Conservation (phyloP, 1,140 invertebrate species). For the Melipona quadrifasciata region DNA sequence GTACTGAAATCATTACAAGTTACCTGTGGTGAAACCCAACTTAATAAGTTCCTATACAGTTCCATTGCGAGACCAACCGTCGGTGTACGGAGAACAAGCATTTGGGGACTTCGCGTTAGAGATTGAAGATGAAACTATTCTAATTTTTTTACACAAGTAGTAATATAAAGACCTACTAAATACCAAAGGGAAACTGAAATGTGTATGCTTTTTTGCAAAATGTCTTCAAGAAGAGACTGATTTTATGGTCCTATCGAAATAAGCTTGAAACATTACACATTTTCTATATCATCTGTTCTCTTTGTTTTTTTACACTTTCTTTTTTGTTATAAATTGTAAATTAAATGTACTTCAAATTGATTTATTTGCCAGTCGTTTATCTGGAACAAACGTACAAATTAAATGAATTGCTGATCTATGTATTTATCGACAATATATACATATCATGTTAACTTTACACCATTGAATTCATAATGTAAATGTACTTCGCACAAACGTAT, state of each 20-base stretch:
- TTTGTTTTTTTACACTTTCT: background rate
- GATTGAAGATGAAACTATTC: slow-evolving; percentile 82
- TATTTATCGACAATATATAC: background rate
- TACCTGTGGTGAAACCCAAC: slow-evolving; percentile 82
- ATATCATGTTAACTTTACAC: too few species aligned
- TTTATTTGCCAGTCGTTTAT: background rate
- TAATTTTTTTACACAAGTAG: background rate
- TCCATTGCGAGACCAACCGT: slow-evolving; percentile 94
- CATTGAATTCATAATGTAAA: background rate
- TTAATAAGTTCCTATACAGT: slow-evolving; percentile 89
- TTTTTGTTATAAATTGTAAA: background rate
- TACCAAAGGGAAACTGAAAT: slow-evolving; percentile 54
- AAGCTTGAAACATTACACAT: slow-evolving; percentile 28
- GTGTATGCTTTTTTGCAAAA: slow-evolving; percentile 35
- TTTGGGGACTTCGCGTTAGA: slow-evolving; percentile 93
- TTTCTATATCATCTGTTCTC: background rate
- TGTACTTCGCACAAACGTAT: background rate
- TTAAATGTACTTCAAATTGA: background rate
- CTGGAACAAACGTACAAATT: background rate
- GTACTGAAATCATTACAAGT: slow-evolving; percentile 83
- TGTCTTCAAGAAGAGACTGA: slow-evolving; percentile 54
- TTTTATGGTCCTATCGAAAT: slow-evolving; percentile 34
- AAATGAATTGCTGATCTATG: background rate
- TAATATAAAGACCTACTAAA: background rate
- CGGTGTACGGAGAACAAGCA: slow-evolving; percentile 90